Base-by-base conservation (phyloP, 1,140 invertebrate genomes). In the Hypothenemus hampei region DNA sequence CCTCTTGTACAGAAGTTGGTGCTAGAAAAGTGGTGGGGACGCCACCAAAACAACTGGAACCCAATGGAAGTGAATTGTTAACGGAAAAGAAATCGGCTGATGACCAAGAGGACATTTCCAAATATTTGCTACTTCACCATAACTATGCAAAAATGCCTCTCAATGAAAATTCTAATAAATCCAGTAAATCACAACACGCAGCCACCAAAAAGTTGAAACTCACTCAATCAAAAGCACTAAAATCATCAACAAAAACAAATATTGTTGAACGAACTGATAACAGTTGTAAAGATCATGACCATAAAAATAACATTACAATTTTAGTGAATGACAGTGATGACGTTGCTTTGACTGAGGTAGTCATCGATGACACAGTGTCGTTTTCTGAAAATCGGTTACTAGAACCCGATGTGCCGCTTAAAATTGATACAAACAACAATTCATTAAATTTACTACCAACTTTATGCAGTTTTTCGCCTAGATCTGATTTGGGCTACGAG, bases 1-100 rank as follows among this genome's bases (percentile, higher is more conserved):
- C 55, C 71, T 21, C 65, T 72, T 22, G 68, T 75, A 58, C 60
- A 70, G 45, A 69, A 72, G 55, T 69, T 69, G 36, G 57, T 52
- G 1, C 65, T 66, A 61, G 69, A 66, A 65, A 70, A 74, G 49
- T 89, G 86, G 86, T 89, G 86, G 87, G 85, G 85, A 19, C 80
- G 80, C 40, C 83, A 86, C 66, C 86, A 87, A 72, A 85, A 81
- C 72, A 81, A 73, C 64, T 89, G 86, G 87, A 88, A 87, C 67
- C 86, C 85, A 56, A 72, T 85, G 57, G 80, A 83, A 63, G 75
- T 80, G 72, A 57, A 63, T 23, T 46, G 54, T 20, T 64, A 64
- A 37, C 41, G 4, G n/a, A 59, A 19, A 31, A 58, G 23, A 56
- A 61, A 19, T 36, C 47, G 16, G 26, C 60, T 16, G 59, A 64